Base-by-base conservation (phyloP, 2,888 invertebrate species). In the Copidosoma aretas region DNA sequence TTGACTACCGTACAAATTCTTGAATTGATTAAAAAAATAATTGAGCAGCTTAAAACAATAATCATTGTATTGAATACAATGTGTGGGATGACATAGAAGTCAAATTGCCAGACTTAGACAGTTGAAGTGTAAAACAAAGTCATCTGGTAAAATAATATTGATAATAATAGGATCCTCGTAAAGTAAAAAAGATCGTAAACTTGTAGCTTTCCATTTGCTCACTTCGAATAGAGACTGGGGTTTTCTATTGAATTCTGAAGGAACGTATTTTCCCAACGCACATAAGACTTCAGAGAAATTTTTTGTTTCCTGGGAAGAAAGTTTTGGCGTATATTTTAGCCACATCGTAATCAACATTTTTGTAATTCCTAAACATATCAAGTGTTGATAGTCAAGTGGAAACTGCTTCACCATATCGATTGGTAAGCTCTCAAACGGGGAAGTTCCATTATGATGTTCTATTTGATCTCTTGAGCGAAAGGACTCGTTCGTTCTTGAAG, bases 211-310 rank as follows among this genome's bases (percentile, higher is more conserved):
- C 51, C 57, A 64, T 12, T 46, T 46, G 21, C 1, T 2, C 15
- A 62, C 60, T 54, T 53, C 59, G 15, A 24, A 15, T 14, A 39
- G 17, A 10, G 15, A 17, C 15, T 24, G 14, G 10, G 22, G 19
- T 60, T 24, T 46, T 63, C 56, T 43, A 14, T 54, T 43, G n/a
- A 63, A 56, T n/a, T 63, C 63, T n/a, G 17, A 1, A 12, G 63
- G 63, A 0, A 63, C 15, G 17, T 46, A 24, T 8, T 22, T 8
- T 24, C 41, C 19, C 25, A 56, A 54, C 24, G 39, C 22, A 17
- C 41, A 10, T 1, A 63, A 1, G 46, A 22, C 1, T 1, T 8
- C 17, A 3, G 49, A 21, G 22, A 46, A 17, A 22, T 2, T 10
- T 24, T 17, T 15, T 10, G 15, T 12, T 14, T 24, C 3, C 5